Base-by-base conservation (phyloP, 2,888 invertebrate species). In the Dicroscelio sp. region DNA sequence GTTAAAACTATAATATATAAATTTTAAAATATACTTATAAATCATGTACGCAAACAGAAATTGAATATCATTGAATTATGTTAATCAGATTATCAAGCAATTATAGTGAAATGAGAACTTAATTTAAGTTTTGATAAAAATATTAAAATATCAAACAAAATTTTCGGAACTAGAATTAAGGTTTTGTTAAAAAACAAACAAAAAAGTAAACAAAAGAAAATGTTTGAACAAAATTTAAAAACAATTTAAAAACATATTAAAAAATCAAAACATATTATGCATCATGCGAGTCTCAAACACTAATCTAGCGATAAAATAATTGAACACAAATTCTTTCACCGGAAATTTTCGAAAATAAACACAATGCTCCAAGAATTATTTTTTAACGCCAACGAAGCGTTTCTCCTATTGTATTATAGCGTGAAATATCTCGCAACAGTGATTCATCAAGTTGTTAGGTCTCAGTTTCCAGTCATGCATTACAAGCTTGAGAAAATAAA, bases 351-450 rank as follows among this genome's bases (percentile, higher is more conserved):
- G 63, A 60, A 85, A 85, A 38, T 76, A 85, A 85, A 76, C 84
- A 84, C 58, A 76, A 75, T 69, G 35, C 35, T 33, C 31, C 67
- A n/a, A 25, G 82, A 55, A 67, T 67, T 73, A 31, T 84, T 84
- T 71, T 71, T 82, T 82, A 38, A 48, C 43, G 31, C 52, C 27
- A 43, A 67, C 69, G 31, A 63, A 43, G 58, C 76, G 52, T 83
- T 88, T 88, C 78, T 82, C 67, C 79, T 78, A 88, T 88, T 83
- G 83, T 88, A 83, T 88, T 87, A 52, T 83, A 27, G 55, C 55
- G 75, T 83, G 55, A 83, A 83, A 73, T 88, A 79, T 88, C 38
- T 84, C 79, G 67, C 83, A 76, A 75, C 48, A 23, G 6, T 48
- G 73, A 71, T 60, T 80, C 86, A 86, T 86, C 55, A 79, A 60